A percentile compares a stretch with the other conserved stretches of the same genome.
Evolutionary conservation across 2,888 invertebrate genomes (phyloP).

Genomic region (Meteorus cinctellus): DNA sequence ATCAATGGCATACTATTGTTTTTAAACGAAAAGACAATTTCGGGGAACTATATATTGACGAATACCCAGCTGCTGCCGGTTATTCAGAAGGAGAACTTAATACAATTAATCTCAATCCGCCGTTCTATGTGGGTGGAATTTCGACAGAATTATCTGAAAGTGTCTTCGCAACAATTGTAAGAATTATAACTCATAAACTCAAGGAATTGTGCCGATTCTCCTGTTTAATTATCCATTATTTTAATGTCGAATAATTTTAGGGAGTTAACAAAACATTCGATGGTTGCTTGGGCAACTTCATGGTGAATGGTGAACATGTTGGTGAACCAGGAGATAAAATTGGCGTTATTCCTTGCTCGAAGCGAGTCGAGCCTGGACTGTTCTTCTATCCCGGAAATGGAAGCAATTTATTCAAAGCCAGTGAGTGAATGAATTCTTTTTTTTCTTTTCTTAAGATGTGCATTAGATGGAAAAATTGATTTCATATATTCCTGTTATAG

Average conservation of each 20-base stretch:
- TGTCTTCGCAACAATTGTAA: slow-evolving; percentile 67
- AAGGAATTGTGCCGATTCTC: background rate
- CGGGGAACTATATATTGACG: slow-evolving; percentile 82
- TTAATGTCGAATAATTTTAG: slow-evolving; percentile 69
- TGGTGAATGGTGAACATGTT: slow-evolving; percentile 81
- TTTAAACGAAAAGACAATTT: slow-evolving; percentile 79
- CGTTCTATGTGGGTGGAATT: slow-evolving; percentile 90
- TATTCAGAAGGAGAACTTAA: slow-evolving; percentile 74
- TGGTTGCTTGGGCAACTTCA: slow-evolving; percentile 88
- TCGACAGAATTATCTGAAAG: slow-evolving; percentile 73
- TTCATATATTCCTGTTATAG: slow-evolving; percentile 66
- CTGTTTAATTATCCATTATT: background rate
- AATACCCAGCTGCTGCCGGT: slow-evolving; percentile 75
- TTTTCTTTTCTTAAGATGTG: background rate
- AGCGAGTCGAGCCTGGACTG: slow-evolving; percentile 85
- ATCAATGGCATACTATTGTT: slow-evolving; percentile 85
- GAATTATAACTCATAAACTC: slow-evolving; percentile 21
- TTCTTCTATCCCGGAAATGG: slow-evolving; percentile 90
- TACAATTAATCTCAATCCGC: slow-evolving; percentile 79
- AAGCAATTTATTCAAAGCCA: slow-evolving; percentile 78
- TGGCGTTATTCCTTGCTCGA: slow-evolving; percentile 86
- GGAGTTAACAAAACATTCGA: slow-evolving; percentile 82
- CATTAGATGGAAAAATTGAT: background rate
- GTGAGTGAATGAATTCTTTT: slow-evolving; percentile 68
- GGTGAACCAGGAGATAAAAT: slow-evolving; percentile 77